A percentile compares a stretch with the other conserved stretches of the same genome.
Evolutionary conservation across 2,888 invertebrate genomes (phyloP).

Genomic region (Drosophila antonietae): DNA sequence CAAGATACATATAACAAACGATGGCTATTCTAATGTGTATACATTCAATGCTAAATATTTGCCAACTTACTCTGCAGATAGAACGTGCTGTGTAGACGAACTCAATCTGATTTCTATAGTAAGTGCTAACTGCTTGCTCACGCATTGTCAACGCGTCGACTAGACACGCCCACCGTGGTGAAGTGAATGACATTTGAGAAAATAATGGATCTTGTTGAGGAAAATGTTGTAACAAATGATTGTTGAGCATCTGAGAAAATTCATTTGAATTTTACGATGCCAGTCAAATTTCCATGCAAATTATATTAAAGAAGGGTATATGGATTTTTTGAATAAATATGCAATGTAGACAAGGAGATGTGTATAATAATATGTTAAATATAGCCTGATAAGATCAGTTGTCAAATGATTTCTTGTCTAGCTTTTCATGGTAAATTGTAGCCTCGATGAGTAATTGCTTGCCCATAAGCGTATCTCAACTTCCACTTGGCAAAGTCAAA

Average conservation of each 20-base stretch:
- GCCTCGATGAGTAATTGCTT: neutral
- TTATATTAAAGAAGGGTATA: neutral
- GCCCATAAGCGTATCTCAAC: neutral
- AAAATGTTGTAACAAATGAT: conserved; percentile 28
- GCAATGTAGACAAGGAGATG: neutral
- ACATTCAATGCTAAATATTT: conserved; percentile 35
- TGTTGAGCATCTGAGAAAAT: conserved; percentile 48
- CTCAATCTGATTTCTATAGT: conserved; percentile 14
- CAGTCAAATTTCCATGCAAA: conserved; percentile 17
- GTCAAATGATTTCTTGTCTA: neutral
- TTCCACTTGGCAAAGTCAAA: neutral
- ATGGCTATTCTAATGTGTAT: conserved; percentile 34
- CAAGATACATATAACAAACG: conserved; percentile 31
- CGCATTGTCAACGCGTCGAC: conserved; percentile 13
- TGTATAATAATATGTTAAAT: neutral
- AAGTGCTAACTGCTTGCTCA: conserved; percentile 56
- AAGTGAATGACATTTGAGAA: conserved; percentile 70
- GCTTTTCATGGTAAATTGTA: neutral
- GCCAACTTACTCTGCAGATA: conserved; percentile 37
- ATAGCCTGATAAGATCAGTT: neutral
- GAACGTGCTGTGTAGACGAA: neutral
- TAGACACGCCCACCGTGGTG: neutral
- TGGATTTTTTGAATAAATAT: neutral
- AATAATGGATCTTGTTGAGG: conserved; percentile 45
- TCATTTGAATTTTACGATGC: conserved; percentile 41